These are phyloP conservation scores for Rattus rattus DNA, from an alignment of 2,113 vertebrate genomes.

Conservation along the genomic window DNA sequence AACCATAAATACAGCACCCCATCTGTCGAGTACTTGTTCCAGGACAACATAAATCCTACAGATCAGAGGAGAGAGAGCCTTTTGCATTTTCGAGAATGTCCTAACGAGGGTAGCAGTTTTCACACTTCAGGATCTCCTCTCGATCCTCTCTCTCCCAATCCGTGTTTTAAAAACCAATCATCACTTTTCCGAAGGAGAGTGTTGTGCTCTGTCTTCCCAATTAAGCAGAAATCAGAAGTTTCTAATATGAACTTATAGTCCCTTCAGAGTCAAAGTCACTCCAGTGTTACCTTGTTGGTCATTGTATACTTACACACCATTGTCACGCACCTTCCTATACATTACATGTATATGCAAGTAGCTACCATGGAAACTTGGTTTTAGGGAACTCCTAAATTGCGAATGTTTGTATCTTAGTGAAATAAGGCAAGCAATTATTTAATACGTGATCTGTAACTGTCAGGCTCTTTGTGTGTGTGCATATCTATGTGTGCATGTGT, in stretches of 20 bases:
- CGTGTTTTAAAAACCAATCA: slow-evolving; percentile 6
- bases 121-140: slow-evolving; percentile 47
- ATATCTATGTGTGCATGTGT: not conserved
- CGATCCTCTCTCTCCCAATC: not conserved
- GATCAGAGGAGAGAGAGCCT: slow-evolving; percentile 28
- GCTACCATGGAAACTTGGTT: not conserved
- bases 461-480: not conserved
- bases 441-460: not conserved
- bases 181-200: not conserved
- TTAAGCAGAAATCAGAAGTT: slow-evolving; percentile 37
- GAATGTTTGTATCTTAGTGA: not conserved
- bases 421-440: not conserved
- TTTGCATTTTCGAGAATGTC: slow-evolving; percentile 52
- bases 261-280: not conserved
- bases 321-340: not conserved
- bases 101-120: slow-evolving; percentile 61
- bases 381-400: slow-evolving; percentile 1
- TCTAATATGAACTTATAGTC: not conserved
- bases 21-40: slow-evolving; percentile 58
- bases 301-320: not conserved
- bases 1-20: slow-evolving; percentile 62
- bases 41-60: slow-evolving; percentile 33
- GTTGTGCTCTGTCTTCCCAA: slow-evolving; percentile 25
- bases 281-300: not conserved
- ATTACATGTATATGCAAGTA: not conserved